Conservation (phyloP, 2,888 invertebrate species). For the Arctia plantaginis region DNA sequence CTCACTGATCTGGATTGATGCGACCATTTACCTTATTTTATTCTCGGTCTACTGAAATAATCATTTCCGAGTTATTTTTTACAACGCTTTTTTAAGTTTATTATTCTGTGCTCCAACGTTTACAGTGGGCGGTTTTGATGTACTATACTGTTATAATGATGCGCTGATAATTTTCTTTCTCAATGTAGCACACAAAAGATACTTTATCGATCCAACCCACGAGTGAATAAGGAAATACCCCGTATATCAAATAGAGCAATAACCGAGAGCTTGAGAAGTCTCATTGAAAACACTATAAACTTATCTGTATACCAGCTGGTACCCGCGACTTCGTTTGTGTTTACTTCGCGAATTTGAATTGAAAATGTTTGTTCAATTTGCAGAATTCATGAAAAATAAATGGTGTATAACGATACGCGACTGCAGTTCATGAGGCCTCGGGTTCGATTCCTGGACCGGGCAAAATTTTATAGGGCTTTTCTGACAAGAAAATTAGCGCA, state of each 20-base stretch:
- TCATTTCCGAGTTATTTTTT: conserved; percentile 47
- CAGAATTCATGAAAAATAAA: no score
- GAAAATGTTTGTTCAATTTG: no score
- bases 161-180: not conserved
- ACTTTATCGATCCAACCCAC: not conserved
- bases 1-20: conserved; percentile 32
- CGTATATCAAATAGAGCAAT: not conserved
- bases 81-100: not conserved
- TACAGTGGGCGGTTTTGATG: not conserved
- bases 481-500: no score
- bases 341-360: no score
- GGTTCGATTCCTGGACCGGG: no score
- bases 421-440: no score
- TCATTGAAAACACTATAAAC: not conserved
- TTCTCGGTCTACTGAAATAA: conserved; percentile 48
- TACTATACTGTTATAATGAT: not conserved
- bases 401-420: no score
- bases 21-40: conserved; percentile 44
- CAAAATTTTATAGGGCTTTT: no score
- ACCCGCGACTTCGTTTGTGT: no score
- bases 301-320: no score
- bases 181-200: not conserved
- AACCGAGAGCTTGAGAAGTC: not conserved
- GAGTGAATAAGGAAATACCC: not conserved
- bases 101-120: not conserved